These are phyloP conservation scores for Mystacornis crossleyi DNA, from an alignment of 2,113 vertebrate species.

Conservation along the genomic window DNA sequence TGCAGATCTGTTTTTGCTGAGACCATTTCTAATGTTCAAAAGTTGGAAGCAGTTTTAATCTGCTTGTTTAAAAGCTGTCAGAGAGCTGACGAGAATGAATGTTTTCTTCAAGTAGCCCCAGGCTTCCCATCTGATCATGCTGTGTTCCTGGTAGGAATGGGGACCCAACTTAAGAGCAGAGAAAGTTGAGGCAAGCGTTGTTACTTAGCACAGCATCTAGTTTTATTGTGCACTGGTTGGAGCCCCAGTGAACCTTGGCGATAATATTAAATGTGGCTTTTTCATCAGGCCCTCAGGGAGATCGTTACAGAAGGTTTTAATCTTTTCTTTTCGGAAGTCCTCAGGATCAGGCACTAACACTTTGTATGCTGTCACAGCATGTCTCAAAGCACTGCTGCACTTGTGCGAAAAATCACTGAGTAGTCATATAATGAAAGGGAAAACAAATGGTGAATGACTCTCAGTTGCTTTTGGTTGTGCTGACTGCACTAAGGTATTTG, in stretches of 20 bases:
- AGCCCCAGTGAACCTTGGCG: background rate
- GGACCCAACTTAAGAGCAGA: background rate
- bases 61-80: slow-evolving; percentile 33
- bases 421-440: background rate
- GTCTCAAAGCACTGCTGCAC: background rate
- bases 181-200: background rate
- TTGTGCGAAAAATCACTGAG: background rate
- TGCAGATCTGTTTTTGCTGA: background rate
- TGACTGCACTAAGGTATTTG: slow-evolving; percentile 10
- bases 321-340: background rate
- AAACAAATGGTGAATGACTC: slow-evolving; percentile 4
- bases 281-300: background rate
- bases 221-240: background rate
- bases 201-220: background rate
- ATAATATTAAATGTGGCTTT: background rate
- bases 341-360: background rate
- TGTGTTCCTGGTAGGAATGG: background rate
- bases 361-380: background rate
- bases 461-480: background rate
- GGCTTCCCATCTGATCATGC: slow-evolving; percentile 5
- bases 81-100: background rate
- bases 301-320: background rate
- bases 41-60: slow-evolving; percentile 11
- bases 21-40: background rate
- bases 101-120: slow-evolving; percentile 9